These are phyloP conservation scores for Psittacula cyanocephala DNA, from an alignment of 2,113 vertebrate species.

Conservation along the genomic window DNA sequence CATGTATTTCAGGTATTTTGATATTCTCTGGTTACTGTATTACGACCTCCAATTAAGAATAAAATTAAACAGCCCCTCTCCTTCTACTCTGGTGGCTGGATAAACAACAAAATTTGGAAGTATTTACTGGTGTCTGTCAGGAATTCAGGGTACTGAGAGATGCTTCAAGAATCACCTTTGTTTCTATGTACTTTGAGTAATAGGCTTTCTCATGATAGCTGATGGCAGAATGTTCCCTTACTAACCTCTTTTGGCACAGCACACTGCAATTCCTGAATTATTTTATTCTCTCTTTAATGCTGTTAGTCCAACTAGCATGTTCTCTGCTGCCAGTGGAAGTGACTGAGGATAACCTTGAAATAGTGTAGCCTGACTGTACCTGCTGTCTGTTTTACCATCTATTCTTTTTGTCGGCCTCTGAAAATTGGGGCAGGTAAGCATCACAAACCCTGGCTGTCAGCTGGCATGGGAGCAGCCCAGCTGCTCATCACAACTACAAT, in stretches of 20 bases:
- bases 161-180: background rate
- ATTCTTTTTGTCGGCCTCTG: background rate
- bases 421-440: background rate
- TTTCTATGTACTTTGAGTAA: background rate
- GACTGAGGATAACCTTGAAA: background rate
- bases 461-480: background rate
- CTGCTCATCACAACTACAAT: background rate
- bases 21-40: background rate
- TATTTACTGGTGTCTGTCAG: background rate
- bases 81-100: background rate
- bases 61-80: background rate
- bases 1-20: background rate
- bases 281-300: slow-evolving; percentile 5
- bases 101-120: background rate
- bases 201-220: background rate
- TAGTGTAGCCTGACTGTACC: background rate
- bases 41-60: background rate
- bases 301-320: background rate
- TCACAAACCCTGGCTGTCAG: background rate
- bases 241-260: background rate
- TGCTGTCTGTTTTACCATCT: background rate
- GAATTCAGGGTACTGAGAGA: background rate
- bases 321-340: background rate
- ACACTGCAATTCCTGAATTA: background rate
- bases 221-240: background rate